Evolutionary conservation across 2,888 invertebrate species (phyloP).

Genomic region (Empis livida): DNA sequence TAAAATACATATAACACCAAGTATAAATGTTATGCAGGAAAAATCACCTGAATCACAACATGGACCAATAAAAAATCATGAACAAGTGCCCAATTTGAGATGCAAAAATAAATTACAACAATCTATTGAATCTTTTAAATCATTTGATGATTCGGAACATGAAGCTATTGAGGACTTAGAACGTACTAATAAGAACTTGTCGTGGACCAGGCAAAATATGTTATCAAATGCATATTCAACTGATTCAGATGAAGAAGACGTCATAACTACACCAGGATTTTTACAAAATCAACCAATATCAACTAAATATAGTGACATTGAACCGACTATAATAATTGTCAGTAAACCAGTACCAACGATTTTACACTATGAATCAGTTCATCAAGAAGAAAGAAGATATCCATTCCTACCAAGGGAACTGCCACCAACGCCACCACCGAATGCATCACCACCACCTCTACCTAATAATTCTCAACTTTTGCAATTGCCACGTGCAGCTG

Average conservation of each 20-base stretch:
- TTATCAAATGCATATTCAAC: not conserved
- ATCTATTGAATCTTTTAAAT: not conserved
- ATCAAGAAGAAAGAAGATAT: no score
- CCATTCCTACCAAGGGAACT: no score
- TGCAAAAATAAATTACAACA: not conserved
- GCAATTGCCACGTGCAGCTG: not conserved
- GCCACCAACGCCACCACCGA: no score
- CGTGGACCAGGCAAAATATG: not conserved
- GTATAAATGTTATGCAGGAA: no score
- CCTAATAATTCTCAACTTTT: not conserved
- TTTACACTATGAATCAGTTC: not conserved
- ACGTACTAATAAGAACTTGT: not conserved
- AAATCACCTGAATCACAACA: not conserved
- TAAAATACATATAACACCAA: no score
- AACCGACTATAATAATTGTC: constrained; percentile 1
- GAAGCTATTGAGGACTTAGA: not conserved
- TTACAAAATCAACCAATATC: not conserved
- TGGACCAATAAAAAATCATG: not conserved
- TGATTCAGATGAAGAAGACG: not conserved
- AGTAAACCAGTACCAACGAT: not conserved
- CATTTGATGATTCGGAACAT: not conserved
- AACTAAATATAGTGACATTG: not conserved
- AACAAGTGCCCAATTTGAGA: not conserved
- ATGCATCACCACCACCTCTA: not conserved
- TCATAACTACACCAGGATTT: constrained; percentile 1